These are phyloP conservation scores for Drosophila kanapiae DNA, from an alignment of 1,140 invertebrate genomes.

Conservation along the genomic window DNA sequence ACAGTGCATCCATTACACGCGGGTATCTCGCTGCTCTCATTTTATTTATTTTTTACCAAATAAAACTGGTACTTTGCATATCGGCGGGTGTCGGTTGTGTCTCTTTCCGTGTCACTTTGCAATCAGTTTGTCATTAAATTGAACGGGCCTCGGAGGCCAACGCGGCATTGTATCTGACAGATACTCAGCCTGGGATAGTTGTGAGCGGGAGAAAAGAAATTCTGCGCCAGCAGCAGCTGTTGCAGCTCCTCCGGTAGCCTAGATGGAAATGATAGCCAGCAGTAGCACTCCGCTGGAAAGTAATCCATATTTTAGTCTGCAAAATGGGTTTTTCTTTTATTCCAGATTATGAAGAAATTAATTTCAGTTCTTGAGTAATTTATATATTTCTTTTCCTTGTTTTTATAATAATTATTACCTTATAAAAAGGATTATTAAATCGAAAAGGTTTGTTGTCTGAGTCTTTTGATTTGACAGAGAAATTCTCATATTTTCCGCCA, in stretches of 20 bases:
- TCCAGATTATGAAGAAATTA: not conserved
- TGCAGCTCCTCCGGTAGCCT: constrained; percentile 31
- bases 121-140: constrained; percentile 63
- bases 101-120: constrained; percentile 52
- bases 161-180: constrained; percentile 24
- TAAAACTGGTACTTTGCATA: constrained; percentile 25
- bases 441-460: constrained; percentile 38
- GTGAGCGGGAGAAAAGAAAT: constrained; percentile 35
- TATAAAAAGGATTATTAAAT: not conserved
- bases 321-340: constrained; percentile 6
- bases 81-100: constrained; percentile 25
- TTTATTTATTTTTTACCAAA: not conserved
- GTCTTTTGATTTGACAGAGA: constrained; percentile 26
- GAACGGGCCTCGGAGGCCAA: constrained; percentile 8
- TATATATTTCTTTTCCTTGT: not conserved
- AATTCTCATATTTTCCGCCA: constrained; percentile 3
- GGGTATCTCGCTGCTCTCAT: constrained; percentile 25
- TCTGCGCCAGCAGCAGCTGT: constrained; percentile 25
- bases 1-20: constrained; percentile 25
- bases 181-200: constrained; percentile 16
- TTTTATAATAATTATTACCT: not conserved
- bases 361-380: no score
- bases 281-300: constrained; percentile 5
- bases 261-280: constrained; percentile 34
- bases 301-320: constrained; percentile 30